Base-by-base conservation (phyloP, 2,797 vertebrate genomes). In the Microchirus variegatus region DNA sequence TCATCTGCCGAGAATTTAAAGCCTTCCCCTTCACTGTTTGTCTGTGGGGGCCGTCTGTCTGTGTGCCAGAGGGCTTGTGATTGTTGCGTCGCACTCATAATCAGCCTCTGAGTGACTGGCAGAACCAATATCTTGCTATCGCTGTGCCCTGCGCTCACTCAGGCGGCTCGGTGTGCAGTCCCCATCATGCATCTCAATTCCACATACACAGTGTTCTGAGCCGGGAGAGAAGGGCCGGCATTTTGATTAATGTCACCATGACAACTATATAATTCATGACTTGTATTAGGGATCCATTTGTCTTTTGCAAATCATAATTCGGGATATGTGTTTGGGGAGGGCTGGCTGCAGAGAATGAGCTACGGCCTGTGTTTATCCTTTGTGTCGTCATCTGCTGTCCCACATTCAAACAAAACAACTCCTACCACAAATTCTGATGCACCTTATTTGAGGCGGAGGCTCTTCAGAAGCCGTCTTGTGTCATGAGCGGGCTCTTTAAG, bases 201-300 rank as follows among this genome's bases (percentile, higher is more conserved):
- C 84, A 87, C 89, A 89, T 90, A 91, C 91, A 90, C 87, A 90
- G 81, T 87, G 85, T 87, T 89, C 73, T 15, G 55, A 72, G 68
- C 73, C 10, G 59, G 80, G 86, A 83, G 86, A 85, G 67, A 76
- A 70, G 63, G 54, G 60, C 78, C 75, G 78, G 77, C 79, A 91
- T 46, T 92, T 90, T 90, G 90, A 94, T 93, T 89, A 91, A 93
- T 90, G 90, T 93, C 90, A 62, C 90, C 88, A 89, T 92, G 93
- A 93, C 92, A 92, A 93, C 91, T 92, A 89, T 90, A 92, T 92
- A 93, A 93, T 92, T 92, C 90, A 92, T 92, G 92, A 91, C 89
- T 91, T 90, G 88, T 91, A 92, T 93, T 93, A 92, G 92, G 64
- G 63, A 81, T 87, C 87, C 88, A 90, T 93, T 92, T 92, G 89